Evolutionary conservation across 2,113 vertebrate species (phyloP).

Genomic region (Sphyrna mokarran): DNA sequence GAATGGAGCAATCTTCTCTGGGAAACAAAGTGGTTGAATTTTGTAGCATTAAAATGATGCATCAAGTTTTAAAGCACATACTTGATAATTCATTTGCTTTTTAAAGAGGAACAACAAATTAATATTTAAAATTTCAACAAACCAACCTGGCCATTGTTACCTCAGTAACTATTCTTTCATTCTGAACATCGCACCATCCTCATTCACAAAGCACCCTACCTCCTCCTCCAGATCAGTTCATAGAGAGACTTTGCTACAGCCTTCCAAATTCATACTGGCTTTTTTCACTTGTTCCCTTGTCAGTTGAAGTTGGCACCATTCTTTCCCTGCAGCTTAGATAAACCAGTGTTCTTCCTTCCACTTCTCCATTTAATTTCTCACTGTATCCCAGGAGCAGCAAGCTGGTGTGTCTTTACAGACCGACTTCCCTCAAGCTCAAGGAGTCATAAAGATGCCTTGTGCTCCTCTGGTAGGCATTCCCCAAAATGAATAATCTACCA

Average conservation of each 20-base stretch:
- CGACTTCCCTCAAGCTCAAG: not conserved
- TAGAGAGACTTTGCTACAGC: not conserved
- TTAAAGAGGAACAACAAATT: not conserved
- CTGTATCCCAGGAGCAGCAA: not conserved
- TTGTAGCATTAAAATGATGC: not conserved
- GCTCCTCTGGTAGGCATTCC: not conserved
- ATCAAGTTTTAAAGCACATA: not conserved
- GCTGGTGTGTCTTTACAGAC: not conserved
- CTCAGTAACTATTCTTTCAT: not conserved
- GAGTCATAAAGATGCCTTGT: not conserved
- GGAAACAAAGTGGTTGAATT: not conserved
- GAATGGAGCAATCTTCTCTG: not conserved
- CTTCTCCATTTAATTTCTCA: not conserved
- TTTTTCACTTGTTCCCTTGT: not conserved
- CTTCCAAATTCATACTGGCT: not conserved
- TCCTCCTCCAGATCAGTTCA: not conserved
- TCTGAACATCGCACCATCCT: not conserved
- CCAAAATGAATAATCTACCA: not conserved
- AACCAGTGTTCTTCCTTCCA: not conserved
- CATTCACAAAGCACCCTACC: not conserved
- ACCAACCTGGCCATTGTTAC: not conserved
- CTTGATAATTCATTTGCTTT: not conserved
- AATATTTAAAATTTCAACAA: not conserved
- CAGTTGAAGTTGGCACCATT: not conserved
- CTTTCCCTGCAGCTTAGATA: not conserved